A percentile compares a stretch with the other conserved stretches of the same genome.
Conservation (phyloP, 2,113 vertebrate species). For the Sakesphorus luctuosus region DNA sequence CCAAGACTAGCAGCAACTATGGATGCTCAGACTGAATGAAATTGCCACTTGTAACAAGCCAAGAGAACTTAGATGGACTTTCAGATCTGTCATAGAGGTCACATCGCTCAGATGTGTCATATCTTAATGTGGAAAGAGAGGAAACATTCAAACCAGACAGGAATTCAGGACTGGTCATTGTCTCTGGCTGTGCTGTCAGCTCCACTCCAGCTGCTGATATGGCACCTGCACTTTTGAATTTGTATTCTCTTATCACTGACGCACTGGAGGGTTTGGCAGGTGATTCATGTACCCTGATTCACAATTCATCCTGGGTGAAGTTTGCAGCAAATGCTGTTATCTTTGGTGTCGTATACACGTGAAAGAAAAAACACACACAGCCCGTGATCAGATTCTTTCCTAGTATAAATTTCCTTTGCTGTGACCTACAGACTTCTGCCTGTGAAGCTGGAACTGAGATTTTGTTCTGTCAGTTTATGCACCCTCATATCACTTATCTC, state of each 20-base stretch:
- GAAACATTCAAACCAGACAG: not conserved
- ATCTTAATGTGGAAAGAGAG: not conserved
- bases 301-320: not conserved
- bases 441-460: not conserved
- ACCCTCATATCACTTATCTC: not conserved
- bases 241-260: not conserved
- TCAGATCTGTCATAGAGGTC: not conserved
- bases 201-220: not conserved
- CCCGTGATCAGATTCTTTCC: not conserved
- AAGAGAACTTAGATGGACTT: not conserved
- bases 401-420: not conserved
- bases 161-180: not conserved
- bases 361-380: not conserved
- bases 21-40: not conserved
- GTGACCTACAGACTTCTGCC: not conserved
- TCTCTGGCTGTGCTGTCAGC: not conserved
- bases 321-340: not conserved
- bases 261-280: not conserved
- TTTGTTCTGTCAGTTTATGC: not conserved
- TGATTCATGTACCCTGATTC: not conserved
- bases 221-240: not conserved
- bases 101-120: not conserved
- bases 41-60: not conserved
- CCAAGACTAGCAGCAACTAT: not conserved
- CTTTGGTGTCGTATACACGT: rapidly evolving